phyloP scores from a whole-genome alignment of 2,113 vertebrate species.

The Phalacrocorax brasilianus region DNA sequence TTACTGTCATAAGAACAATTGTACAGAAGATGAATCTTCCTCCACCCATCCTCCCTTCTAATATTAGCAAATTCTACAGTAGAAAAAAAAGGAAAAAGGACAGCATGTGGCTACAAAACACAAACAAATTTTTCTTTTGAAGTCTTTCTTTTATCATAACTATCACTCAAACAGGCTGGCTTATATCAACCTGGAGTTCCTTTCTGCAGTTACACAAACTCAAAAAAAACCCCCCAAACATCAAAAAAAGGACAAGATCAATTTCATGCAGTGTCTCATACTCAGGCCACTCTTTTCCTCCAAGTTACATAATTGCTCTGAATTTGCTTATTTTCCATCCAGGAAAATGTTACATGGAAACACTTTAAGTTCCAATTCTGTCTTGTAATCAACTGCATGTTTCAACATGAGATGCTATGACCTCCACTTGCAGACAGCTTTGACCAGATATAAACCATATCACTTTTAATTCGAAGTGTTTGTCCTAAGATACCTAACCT shows the following conservation, averaged over 20 bases:
- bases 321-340: neutral
- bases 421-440: neutral
- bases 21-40: neutral
- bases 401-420: neutral
- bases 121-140: neutral
- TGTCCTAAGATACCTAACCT: neutral
- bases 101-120: neutral
- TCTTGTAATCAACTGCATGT: neutral
- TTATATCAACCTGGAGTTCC: neutral
- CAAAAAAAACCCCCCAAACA: neutral
- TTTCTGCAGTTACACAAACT: neutral
- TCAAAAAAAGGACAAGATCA: neutral
- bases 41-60: neutral
- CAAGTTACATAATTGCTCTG: neutral
- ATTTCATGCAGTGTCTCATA: neutral
- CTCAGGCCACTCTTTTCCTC: accelerated
- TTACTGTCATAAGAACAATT: neutral
- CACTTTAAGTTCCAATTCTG: neutral
- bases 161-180: neutral
- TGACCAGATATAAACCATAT: neutral
- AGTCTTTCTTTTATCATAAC: neutral
- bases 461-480: neutral
- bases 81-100: neutral
- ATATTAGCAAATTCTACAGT: neutral
- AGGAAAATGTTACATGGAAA: neutral